Conservation (phyloP, 2,113 vertebrate genomes). For the Dasyornis broadbenti region DNA sequence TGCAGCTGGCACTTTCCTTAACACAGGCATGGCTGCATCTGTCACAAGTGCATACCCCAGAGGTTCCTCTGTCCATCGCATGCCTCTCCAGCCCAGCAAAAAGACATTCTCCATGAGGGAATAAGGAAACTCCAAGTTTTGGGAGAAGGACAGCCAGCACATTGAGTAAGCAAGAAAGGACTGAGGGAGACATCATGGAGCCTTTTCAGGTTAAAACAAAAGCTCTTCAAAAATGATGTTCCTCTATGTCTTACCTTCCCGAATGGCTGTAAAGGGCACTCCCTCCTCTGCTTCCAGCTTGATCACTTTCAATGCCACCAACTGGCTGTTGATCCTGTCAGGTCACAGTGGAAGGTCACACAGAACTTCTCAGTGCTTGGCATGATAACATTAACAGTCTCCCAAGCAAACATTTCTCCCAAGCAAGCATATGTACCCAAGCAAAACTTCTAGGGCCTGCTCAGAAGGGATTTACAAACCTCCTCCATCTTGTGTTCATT, state of each 20-base stretch:
- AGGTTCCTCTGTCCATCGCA: background rate
- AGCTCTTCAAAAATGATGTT: background rate
- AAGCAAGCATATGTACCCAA: background rate
- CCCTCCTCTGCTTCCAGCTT: slow-evolving; percentile 86
- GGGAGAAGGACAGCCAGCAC: background rate
- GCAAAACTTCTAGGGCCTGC: background rate
- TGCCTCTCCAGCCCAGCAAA: background rate
- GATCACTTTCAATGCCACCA: slow-evolving; percentile 89
- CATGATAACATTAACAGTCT: background rate
- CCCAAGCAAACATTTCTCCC: background rate
- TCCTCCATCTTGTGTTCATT: background rate
- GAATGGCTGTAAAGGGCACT: slow-evolving; percentile 85
- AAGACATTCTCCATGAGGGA: background rate
- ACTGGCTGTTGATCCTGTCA: slow-evolving; percentile 83
- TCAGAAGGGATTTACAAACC: background rate
- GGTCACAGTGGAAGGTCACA: background rate
- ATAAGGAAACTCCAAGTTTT: background rate
- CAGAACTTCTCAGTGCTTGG: background rate
- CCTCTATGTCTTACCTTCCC: slow-evolving; percentile 75
- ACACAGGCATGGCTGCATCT: background rate
- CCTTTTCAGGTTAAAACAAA: background rate
- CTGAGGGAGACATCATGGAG: background rate
- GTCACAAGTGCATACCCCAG: background rate
- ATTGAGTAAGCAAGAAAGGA: background rate
- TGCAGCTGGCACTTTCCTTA: background rate